A percentile compares a stretch with the other conserved stretches of the same genome.
Conservation (phyloP, 2,888 invertebrate species). For the Rhaphigaster nebulosa region DNA sequence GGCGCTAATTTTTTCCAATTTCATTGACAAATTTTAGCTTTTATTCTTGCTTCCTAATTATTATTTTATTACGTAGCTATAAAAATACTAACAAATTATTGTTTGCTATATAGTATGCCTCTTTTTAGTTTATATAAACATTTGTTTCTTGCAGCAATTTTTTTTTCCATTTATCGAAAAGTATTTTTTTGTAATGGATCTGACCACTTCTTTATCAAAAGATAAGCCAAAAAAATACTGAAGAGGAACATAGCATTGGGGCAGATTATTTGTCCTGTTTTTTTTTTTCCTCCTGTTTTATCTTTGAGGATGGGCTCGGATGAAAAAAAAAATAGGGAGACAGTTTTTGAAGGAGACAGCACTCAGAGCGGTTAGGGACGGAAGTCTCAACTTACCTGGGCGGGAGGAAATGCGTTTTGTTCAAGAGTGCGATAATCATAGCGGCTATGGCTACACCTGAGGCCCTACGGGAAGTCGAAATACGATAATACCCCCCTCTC, state of each 20-base stretch:
- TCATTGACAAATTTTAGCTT: too few relatives aligned
- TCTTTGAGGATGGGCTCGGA: background rate
- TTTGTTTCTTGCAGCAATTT: too few relatives aligned
- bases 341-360: conserved; percentile 12
- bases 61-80: too few relatives aligned
- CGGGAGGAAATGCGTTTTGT: conserved; percentile 46
- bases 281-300: background rate
- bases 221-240: background rate
- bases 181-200: background rate
- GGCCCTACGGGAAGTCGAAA: conserved; percentile 25
- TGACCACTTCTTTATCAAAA: background rate
- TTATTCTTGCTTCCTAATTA: too few relatives aligned
- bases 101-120: too few relatives aligned
- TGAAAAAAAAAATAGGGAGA: background rate
- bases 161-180: too few relatives aligned
- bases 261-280: conserved; percentile 16
- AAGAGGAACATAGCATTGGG: background rate
- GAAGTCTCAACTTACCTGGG: conserved; percentile 45
- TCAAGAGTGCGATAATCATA: conserved; percentile 34
- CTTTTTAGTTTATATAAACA: too few relatives aligned
- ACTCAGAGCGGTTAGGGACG: conserved; percentile 42
- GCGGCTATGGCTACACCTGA: conserved; percentile 10
- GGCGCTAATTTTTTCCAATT: too few relatives aligned
- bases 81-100: too few relatives aligned
- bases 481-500: background rate